A percentile compares a stretch with the other conserved stretches of the same genome.
Evolutionary conservation across 1,140 invertebrate genomes (phyloP).

Genomic region (Gerris buenoi): DNA sequence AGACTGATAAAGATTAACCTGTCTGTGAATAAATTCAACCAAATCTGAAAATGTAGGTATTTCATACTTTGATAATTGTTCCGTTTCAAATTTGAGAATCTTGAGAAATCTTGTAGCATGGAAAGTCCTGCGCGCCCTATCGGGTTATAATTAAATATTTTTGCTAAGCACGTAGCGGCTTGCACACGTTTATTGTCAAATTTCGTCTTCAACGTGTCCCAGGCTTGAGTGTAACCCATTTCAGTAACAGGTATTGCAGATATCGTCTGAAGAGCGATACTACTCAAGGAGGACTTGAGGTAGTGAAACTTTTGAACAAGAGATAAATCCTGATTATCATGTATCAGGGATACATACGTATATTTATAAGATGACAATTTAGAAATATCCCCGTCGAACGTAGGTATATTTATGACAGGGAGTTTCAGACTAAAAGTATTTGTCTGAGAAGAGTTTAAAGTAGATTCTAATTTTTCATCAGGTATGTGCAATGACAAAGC

Average conservation of each 20-base stretch:
- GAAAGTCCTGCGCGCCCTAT: background rate
- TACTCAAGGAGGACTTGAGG: background rate
- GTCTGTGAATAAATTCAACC: background rate
- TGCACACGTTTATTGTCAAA: background rate
- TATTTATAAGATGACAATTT: background rate
- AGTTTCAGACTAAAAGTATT: background rate
- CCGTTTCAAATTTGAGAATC: background rate
- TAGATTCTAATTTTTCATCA: background rate
- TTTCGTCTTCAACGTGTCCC: background rate
- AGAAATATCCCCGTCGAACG: background rate
- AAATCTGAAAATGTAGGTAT: background rate
- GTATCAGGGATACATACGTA: background rate
- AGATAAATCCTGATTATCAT: background rate
- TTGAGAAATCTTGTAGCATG: background rate
- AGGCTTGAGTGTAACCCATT: background rate
- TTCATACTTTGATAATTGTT: background rate
- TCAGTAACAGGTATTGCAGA: background rate
- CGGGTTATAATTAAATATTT: background rate
- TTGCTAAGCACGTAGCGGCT: background rate
- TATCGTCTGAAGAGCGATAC: background rate
- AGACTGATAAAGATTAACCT: background rate
- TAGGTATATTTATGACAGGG: background rate
- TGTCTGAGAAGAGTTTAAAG: background rate
- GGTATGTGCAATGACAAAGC: background rate
- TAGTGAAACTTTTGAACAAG: background rate